phyloP scores from a whole-genome alignment of 2,888 invertebrate species.

The Chloroclystis v-ata region DNA sequence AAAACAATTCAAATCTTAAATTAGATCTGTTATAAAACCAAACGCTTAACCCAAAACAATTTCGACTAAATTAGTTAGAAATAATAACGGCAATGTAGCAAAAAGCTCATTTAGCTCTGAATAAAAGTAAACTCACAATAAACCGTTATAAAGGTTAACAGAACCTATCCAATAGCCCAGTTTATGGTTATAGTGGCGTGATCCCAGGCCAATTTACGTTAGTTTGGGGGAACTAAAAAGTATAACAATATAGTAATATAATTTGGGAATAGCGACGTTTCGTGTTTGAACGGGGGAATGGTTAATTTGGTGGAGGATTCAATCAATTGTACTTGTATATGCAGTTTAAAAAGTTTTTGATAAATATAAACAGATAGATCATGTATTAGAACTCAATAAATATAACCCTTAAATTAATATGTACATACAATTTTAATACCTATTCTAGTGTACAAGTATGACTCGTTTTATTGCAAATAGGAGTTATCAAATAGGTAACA shows the following conservation, averaged over 20 bases:
- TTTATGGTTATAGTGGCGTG: constrained; percentile 73
- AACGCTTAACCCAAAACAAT: constrained; percentile 10
- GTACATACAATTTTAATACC: no score
- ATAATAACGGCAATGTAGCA: constrained; percentile 23
- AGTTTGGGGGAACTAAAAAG: constrained; percentile 71
- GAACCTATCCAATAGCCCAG: constrained; percentile 66
- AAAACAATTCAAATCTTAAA: constrained; percentile 27
- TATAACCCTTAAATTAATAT: no score
- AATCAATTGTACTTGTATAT: no score
- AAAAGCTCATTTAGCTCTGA: constrained; percentile 31
- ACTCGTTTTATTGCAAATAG: no score
- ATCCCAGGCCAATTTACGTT: constrained; percentile 74
- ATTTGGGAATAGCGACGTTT: constrained; percentile 66
- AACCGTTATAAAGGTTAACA: constrained; percentile 48
- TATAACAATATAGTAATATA: constrained; percentile 77
- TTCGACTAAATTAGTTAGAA: constrained; percentile 21
- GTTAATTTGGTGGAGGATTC: constrained; percentile 67
- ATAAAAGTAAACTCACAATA: constrained; percentile 35
- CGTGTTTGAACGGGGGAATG: constrained; percentile 63
- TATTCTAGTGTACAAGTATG: no score
- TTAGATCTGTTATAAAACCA: constrained; percentile 35
- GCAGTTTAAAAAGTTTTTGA: no score
- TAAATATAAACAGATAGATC: no score
- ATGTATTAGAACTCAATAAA: no score
- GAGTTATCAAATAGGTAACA: no score